Percentiles rank a stretch among this genome's conserved stretches.
These are phyloP conservation scores for Hedya salicella DNA, from an alignment of 2,888 invertebrate genomes.

Conservation along the genomic window DNA sequence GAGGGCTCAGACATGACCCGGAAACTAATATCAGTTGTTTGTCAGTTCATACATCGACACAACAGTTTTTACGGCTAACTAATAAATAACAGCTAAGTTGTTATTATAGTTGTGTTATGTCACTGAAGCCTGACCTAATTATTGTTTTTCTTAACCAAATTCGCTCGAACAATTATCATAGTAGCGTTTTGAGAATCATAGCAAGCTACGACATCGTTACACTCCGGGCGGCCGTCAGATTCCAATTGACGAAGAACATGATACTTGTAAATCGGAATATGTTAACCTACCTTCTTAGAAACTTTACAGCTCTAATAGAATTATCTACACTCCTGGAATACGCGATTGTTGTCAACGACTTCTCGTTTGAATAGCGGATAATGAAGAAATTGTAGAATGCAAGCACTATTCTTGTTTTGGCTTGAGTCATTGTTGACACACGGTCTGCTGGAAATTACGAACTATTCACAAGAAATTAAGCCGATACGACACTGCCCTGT, in stretches of 20 bases:
- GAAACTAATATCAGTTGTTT: slow-evolving; percentile 38
- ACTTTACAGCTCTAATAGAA: no score
- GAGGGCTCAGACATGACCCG: slow-evolving; percentile 23
- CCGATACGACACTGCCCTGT: slow-evolving; percentile 17
- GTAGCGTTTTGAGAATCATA: no score
- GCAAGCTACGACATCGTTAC: no score
- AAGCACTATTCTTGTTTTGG: background rate
- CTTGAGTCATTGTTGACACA: slow-evolving; percentile 39
- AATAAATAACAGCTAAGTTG: slow-evolving; percentile 8
- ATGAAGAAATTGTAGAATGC: slow-evolving; percentile 33
- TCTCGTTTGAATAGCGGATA: slow-evolving; percentile 8
- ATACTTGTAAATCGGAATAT: no score
- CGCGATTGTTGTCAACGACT: background rate
- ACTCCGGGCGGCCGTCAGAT: no score
- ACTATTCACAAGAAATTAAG: slow-evolving; percentile 31
- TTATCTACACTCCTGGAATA: background rate
- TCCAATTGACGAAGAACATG: no score
- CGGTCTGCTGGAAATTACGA: slow-evolving; percentile 32
- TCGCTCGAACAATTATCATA: no score
- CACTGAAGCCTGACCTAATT: no score
- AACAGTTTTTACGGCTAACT: background rate
- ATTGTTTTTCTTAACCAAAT: no score
- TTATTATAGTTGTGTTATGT: background rate
- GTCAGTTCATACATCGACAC: slow-evolving; percentile 19
- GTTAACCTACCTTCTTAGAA: no score